These are phyloP conservation scores for Menura novaehollandiae DNA, from an alignment of 2,113 vertebrate genomes.

Conservation along the genomic window DNA sequence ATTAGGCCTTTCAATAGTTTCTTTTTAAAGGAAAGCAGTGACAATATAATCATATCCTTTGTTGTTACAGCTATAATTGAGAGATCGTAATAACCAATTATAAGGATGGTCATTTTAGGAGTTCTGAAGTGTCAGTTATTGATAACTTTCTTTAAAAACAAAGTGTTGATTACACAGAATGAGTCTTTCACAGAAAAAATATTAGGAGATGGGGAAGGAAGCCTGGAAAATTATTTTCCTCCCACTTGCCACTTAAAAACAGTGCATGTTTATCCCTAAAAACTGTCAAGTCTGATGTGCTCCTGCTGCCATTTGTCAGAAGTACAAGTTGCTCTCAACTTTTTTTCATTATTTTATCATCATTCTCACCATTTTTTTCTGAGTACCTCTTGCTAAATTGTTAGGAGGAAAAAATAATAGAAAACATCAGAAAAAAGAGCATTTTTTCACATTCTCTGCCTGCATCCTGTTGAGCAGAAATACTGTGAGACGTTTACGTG, in stretches of 20 bases:
- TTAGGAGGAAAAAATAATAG: neutral
- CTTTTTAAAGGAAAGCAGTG: slow-evolving; percentile 65
- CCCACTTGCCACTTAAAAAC: slow-evolving; percentile 55
- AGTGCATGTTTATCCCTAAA: slow-evolving; percentile 43
- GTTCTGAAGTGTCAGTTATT: slow-evolving; percentile 42
- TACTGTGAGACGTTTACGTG: neutral
- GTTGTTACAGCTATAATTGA: slow-evolving; percentile 63
- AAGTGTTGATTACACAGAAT: slow-evolving; percentile 5
- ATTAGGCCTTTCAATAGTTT: slow-evolving; percentile 71
- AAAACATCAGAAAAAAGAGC: slow-evolving; percentile 36
- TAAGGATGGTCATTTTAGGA: slow-evolving; percentile 59
- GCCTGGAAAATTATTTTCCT: slow-evolving; percentile 52
- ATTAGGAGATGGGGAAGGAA: neutral
- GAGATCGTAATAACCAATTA: slow-evolving; percentile 63
- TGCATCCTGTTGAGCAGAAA: slow-evolving; percentile 24
- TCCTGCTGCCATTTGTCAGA: slow-evolving; percentile 55
- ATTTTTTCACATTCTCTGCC: slow-evolving; percentile 11
- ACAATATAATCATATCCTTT: slow-evolving; percentile 65
- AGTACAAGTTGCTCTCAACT: slow-evolving; percentile 28
- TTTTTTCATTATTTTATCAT: slow-evolving; percentile 32
- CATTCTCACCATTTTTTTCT: slow-evolving; percentile 31
- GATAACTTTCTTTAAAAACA: slow-evolving; percentile 20
- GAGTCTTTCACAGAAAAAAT: neutral
- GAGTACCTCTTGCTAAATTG: neutral
- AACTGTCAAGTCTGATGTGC: slow-evolving; percentile 58